A percentile compares a stretch with the other conserved stretches of the same genome.
Conservation (phyloP, 2,888 invertebrate species). For the Cecidostiba fungosa region DNA sequence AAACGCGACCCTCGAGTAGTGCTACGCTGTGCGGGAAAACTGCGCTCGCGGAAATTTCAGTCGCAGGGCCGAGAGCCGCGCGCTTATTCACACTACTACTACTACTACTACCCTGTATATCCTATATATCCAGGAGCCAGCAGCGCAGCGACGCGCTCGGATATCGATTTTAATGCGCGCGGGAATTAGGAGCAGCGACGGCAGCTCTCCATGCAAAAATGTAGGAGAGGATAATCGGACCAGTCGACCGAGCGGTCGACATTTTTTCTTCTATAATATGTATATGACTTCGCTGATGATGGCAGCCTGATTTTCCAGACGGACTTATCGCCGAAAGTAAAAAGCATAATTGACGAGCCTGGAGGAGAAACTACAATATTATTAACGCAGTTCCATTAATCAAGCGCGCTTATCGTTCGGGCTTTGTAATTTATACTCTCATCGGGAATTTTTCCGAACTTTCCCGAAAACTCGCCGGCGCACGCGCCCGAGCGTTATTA, state of each 20-base stretch:
- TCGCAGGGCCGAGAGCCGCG: too few species aligned
- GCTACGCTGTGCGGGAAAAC: background rate
- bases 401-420: conserved; percentile 53
- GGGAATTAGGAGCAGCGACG: conserved; percentile 32
- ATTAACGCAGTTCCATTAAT: conserved; percentile 63
- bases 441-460: background rate
- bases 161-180: conserved; percentile 55
- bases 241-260: background rate
- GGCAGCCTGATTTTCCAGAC: too few species aligned
- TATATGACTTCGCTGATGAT: too few species aligned
- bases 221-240: background rate
- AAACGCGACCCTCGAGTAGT: background rate
- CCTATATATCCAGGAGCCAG: too few species aligned
- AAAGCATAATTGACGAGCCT: conserved; percentile 41
- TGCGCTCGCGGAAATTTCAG: background rate
- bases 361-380: conserved; percentile 30
- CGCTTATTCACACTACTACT: too few species aligned
- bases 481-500: conserved; percentile 35
- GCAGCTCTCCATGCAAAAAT: background rate
- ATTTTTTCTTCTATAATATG: too few species aligned
- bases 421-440: conserved; percentile 4
- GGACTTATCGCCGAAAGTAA: background rate
- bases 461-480: background rate
- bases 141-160: background rate
- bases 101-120: too few species aligned